Evolutionary conservation across 1,140 invertebrate genomes (phyloP), one percentile per base, ranked within the genome.

Genomic region (Trichonephila clavata): DNA sequence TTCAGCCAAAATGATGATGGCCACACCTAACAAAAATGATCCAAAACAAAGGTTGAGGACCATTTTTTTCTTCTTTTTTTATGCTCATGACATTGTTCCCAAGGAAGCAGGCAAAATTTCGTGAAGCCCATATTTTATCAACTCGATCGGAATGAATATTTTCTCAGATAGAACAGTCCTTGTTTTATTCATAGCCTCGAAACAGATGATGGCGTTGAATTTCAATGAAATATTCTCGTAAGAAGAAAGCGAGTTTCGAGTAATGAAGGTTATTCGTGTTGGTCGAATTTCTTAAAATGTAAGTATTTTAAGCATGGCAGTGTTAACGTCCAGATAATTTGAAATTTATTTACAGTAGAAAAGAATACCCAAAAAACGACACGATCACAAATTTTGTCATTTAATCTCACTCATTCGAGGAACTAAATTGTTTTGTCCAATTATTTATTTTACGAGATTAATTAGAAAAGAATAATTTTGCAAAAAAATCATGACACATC

Each of bases 11-110:
- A 24, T 16, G 14, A 18, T 16, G 27, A 13, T 32, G 27, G 14
- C 71, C 71, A 77, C 71, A 77, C 71, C 71, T 77, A 77, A 16
- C 27, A 39, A 77, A 77, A 77, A 77, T 77, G 71, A 77, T 77
- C 71, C 71, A 16, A 77, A 77, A 39, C 71, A 77, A 77, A 77
- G 27, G 27, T 20, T 77, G 27, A 14, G 27, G 14, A 5, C 71
- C 24, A 5, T 7, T 20, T 32, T 32, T 77, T 32, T 20, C 1
- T 16, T 24, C 13, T 32, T 39, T 39, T 18, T 21, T 21, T 63
- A 63, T 63, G 16, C 61, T 63, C 61, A 7, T 39, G 16, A 77
- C 16, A 77, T 20, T 77, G 71, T 77, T 77, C 27, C 50, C 71
- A 77, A 77, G 71, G 71, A 77, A 20, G 27, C 27, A 6, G 10